phyloP scores from a whole-genome alignment of 2,888 invertebrate species.

The Chymomyza amoena region DNA sequence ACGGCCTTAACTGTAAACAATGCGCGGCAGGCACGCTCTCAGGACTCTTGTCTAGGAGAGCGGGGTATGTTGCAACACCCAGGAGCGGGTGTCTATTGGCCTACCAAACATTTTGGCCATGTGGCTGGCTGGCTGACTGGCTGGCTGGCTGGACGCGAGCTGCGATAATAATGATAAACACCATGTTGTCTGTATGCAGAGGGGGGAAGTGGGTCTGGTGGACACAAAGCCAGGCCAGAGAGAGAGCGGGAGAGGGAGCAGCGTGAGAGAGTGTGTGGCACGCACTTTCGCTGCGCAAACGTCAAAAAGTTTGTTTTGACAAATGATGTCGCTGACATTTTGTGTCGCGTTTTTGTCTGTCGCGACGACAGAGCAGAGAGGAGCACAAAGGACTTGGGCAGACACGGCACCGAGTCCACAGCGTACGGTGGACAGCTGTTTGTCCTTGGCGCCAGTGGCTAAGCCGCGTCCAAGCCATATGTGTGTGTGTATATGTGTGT shows the following conservation, averaged over 20 bases:
- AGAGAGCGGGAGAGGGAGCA: no score
- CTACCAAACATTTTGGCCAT: neutral
- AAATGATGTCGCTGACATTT: conserved; percentile 66
- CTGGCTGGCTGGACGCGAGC: conserved; percentile 41
- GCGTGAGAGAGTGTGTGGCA: conserved; percentile 9
- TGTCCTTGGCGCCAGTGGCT: conserved; percentile 37
- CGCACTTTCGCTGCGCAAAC: conserved; percentile 61
- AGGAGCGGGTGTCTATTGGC: neutral
- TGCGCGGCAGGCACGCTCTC: neutral
- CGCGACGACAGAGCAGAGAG: neutral
- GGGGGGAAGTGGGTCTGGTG: conserved; percentile 15
- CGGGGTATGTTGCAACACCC: neutral
- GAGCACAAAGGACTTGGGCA: neutral
- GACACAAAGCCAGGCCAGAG: no score
- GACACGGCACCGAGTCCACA: neutral
- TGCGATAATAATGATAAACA: conserved; percentile 67
- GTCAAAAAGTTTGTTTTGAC: conserved; percentile 70
- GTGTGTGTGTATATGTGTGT: conserved; percentile 42
- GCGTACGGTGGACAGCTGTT: neutral
- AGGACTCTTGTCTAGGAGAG: neutral
- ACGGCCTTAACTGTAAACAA: conserved; percentile 7
- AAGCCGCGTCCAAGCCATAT: conserved; percentile 25
- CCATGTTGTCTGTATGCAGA: conserved; percentile 29
- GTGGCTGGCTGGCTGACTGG: conserved; percentile 17
- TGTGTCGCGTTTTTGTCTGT: conserved; percentile 29